These are phyloP conservation scores for Hozukius guyotensis DNA, from an alignment of 2,797 vertebrate species.

Conservation along the genomic window DNA sequence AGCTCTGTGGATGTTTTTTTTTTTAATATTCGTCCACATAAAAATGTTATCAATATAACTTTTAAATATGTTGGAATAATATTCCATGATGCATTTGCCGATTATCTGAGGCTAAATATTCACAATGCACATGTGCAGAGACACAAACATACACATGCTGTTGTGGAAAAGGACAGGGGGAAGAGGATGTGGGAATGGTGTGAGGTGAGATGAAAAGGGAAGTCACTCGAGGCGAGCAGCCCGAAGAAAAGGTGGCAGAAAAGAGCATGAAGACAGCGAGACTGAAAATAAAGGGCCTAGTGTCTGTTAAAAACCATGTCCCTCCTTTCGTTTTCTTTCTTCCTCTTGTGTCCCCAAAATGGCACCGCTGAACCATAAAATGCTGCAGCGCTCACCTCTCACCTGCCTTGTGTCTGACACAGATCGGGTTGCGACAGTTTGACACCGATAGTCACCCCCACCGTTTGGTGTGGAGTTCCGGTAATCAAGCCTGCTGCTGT, in stretches of 20 bases:
- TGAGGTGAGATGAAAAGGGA: slow-evolving; percentile 24
- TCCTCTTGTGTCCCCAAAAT: slow-evolving; percentile 39
- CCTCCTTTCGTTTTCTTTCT: slow-evolving; percentile 37
- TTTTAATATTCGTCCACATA: too few relatives aligned
- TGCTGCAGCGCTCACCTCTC: slow-evolving; percentile 57
- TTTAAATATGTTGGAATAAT: background rate
- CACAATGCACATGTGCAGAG: background rate
- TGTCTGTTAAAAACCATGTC: background rate
- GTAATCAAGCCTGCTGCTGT: slow-evolving; percentile 36
- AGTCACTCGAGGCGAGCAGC: slow-evolving; percentile 16
- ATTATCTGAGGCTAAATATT: background rate
- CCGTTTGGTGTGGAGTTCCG: slow-evolving; percentile 41
- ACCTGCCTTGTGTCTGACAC: slow-evolving; percentile 58
- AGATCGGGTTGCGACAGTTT: slow-evolving; percentile 51
- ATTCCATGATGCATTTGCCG: background rate
- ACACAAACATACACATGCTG: background rate
- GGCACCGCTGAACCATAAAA: slow-evolving; percentile 62
- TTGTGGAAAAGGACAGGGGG: background rate
- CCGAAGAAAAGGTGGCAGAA: slow-evolving; percentile 1
- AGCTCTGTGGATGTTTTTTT: too few relatives aligned
- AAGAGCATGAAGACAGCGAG: background rate
- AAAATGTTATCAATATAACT: background rate
- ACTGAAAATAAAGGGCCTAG: slow-evolving; percentile 30
- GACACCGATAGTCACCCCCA: slow-evolving; percentile 43
- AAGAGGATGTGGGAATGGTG: slow-evolving; percentile 5